Percentiles rank a stretch among this genome's conserved stretches.
Conservation (phyloP, 2,888 invertebrate genomes). For the Dasysyrphus tricinctus region DNA sequence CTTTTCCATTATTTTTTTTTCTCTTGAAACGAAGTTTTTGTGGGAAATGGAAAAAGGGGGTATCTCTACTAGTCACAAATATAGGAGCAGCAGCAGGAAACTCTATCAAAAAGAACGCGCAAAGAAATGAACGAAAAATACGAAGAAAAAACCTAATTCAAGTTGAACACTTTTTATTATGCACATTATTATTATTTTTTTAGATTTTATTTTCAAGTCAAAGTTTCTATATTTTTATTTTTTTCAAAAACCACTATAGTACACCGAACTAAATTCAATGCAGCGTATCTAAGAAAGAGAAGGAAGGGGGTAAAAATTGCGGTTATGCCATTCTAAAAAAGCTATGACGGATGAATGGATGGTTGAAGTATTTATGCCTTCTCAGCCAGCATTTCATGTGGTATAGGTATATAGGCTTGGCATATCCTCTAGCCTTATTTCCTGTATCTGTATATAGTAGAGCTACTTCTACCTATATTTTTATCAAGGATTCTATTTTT, state of each 20-base stretch:
- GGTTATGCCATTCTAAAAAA: conserved; percentile 36
- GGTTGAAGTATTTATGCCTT: conserved; percentile 53
- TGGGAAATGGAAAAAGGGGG: background rate
- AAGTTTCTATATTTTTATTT: conserved; percentile 30
- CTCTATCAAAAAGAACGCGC: conserved; percentile 9
- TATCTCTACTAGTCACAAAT: no score
- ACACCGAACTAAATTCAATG: conserved; percentile 42
- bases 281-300: background rate
- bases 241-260: conserved; percentile 30
- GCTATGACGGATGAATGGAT: conserved; percentile 64
- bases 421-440: conserved; percentile 8
- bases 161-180: conserved; percentile 55
- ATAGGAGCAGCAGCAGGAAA: background rate
- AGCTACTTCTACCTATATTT: background rate
- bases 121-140: background rate
- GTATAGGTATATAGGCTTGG: conserved; percentile 14
- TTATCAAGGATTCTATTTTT: conserved; percentile 45
- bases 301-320: background rate
- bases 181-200: conserved; percentile 23
- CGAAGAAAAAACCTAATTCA: conserved; percentile 53
- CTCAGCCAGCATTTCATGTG: conserved; percentile 43
- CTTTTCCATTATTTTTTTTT: conserved; percentile 64
- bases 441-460: background rate
- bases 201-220: background rate
- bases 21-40: conserved; percentile 33